Evolutionary conservation across 2,888 invertebrate genomes (phyloP), one percentile per base, ranked within the genome.

Genomic region (Polydrusus tereticollis): DNA sequence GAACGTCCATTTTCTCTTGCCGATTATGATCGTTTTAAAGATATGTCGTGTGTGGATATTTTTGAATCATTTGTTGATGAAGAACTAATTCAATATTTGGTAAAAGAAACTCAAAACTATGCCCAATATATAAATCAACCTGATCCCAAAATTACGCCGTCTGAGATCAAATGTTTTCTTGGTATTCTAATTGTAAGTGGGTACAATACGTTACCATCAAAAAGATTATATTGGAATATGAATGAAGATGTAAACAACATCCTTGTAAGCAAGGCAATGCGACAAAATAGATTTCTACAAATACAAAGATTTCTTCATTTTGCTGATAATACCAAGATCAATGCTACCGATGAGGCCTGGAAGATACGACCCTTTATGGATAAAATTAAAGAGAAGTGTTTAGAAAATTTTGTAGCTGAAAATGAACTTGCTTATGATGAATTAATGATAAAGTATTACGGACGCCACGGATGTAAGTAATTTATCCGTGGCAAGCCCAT

Each of bases 391-490:
- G 12, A 47, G 20, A 12, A 38, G 16, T 68, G 20, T 21, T 29
- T 23, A 7, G 14, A 68, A 68, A 8, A 50, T 50, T 68, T 50
- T 52, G 33, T 60, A 21, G 50, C 68, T 10, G 60, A 59, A 18
- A 7, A 68, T 36, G 14, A 68, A 16, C 16, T 68, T 7, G 10
- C 16, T 12, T 59, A 29, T 43, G 68, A 67, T 20, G 68, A 67
- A 47, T 20, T 10, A 36, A 67, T 67, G 59, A 21, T 68, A 5
- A 50, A 68, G 16, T 68, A 68, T 38, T 68, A 33, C 23, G 68
- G 68, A 6, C 29, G 38, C 18, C 68, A 68, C 23, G 23, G 68
- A 10, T 68, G 68, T 23, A 68, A 68, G 36, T 50, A 62, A 36
- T 62, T 47, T n/a, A n/a, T n/a, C n/a, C n/a, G n/a, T n/a, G n/a